A percentile compares a stretch with the other conserved stretches of the same genome.
Evolutionary conservation across 2,888 invertebrate species (phyloP).

Genomic region (Noctua janthe): DNA sequence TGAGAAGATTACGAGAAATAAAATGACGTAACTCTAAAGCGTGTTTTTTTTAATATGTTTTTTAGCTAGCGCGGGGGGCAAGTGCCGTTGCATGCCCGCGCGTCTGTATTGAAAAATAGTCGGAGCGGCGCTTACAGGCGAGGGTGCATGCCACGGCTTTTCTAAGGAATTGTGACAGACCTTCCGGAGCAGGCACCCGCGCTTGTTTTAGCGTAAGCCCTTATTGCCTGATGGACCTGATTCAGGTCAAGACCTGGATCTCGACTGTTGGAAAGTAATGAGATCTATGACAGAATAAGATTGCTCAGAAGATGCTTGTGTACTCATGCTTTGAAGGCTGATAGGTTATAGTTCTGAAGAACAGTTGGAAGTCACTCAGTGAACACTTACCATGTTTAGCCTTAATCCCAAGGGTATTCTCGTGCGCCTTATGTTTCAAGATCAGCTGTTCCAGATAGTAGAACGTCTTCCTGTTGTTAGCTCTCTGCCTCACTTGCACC

Average conservation of each 20-base stretch:
- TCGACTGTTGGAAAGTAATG: not conserved
- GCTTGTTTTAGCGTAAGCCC: not conserved
- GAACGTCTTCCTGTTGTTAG: constrained; percentile 98
- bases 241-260: not conserved
- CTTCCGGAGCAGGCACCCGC: not conserved
- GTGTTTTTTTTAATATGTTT: too few species aligned
- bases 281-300: not conserved
- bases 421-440: constrained; percentile 98
- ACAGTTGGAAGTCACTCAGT: not conserved
- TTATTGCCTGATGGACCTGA: not conserved
- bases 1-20: too few species aligned
- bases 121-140: not conserved
- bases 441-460: constrained; percentile 99
- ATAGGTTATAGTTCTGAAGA: not conserved
- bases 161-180: not conserved
- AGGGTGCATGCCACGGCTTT: not conserved
- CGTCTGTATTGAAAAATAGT: not conserved
- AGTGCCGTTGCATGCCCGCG: not conserved
- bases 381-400: constrained; percentile 93
- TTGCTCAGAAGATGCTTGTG: not conserved
- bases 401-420: constrained; percentile 96
- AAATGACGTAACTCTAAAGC: too few species aligned
- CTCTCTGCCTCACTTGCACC: constrained; percentile 96
- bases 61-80: not conserved
- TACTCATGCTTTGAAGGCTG: not conserved